These are phyloP conservation scores for Cantharis nigra DNA, from an alignment of 2,888 invertebrate genomes.

Conservation along the genomic window DNA sequence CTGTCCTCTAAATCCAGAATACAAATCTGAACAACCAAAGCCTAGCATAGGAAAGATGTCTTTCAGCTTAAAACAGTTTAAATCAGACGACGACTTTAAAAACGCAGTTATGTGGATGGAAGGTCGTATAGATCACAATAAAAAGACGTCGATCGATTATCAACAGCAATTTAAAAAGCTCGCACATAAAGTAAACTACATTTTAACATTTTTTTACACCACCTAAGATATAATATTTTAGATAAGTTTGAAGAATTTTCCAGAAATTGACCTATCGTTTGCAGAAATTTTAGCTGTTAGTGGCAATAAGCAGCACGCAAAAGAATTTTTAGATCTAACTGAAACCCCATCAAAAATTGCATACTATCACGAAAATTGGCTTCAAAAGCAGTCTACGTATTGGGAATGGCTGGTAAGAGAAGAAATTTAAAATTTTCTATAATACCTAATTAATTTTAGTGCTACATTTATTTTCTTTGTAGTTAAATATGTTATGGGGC, in stretches of 20 bases:
- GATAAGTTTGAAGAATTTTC: not conserved
- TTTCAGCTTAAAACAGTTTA: conserved; percentile 10
- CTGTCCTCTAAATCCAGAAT: conserved; percentile 22
- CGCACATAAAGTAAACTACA: not conserved
- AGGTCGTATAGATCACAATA: not conserved
- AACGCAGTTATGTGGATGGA: not conserved
- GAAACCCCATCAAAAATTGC: not conserved
- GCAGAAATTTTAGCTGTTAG: not conserved
- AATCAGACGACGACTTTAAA: conserved; percentile 15
- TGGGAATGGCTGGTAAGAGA: not conserved
- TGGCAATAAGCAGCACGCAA: not conserved
- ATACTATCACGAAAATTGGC: not conserved
- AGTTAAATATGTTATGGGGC: too few species aligned
- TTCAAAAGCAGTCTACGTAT: not conserved
- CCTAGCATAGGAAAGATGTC: not conserved
- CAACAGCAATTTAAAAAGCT: not conserved
- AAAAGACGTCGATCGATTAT: not conserved
- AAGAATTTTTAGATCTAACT: not conserved
- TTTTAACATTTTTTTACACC: not conserved
- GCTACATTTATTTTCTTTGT: too few species aligned
- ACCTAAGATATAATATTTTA: not conserved
- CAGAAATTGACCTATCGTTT: not conserved
- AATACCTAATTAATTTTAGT: too few species aligned
- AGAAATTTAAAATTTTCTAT: too few species aligned
- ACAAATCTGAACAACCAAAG: not conserved